These are phyloP conservation scores for Vombatus ursinus DNA, from an alignment of 2,113 vertebrate species.

Conservation along the genomic window DNA sequence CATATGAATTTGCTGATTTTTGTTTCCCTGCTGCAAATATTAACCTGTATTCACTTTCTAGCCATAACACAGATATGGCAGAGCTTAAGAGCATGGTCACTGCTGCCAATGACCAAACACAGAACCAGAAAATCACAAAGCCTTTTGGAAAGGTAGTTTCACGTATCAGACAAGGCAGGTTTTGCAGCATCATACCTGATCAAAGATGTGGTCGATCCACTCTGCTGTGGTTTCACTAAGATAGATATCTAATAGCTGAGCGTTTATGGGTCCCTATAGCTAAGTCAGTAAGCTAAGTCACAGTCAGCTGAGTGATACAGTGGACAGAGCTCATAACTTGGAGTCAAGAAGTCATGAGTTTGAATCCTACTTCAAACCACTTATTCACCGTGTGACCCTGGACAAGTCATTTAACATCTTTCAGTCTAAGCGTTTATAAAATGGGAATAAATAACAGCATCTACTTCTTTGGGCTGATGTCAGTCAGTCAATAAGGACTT, in stretches of 20 bases:
- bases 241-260: neutral
- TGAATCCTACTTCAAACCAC: neutral
- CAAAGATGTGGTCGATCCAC: neutral
- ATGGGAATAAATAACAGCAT: neutral
- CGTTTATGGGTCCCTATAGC: neutral
- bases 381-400: neutral
- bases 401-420: neutral
- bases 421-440: neutral
- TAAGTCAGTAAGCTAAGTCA: neutral
- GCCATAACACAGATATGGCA: slow-evolving; percentile 64
- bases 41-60: slow-evolving; percentile 66
- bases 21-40: slow-evolving; percentile 59
- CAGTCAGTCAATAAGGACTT: neutral
- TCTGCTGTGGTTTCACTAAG: neutral
- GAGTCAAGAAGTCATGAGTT: neutral
- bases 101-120: slow-evolving; percentile 36
- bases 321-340: neutral
- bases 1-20: slow-evolving; percentile 69
- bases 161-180: slow-evolving; percentile 16
- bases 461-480: neutral
- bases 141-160: neutral
- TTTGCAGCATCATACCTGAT: neutral
- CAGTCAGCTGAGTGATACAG: neutral
- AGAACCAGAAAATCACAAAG: slow-evolving; percentile 31
- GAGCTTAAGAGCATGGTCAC: slow-evolving; percentile 59